Conservation (phyloP, 2,888 invertebrate genomes). For the Oegoconia quadripuncta region DNA sequence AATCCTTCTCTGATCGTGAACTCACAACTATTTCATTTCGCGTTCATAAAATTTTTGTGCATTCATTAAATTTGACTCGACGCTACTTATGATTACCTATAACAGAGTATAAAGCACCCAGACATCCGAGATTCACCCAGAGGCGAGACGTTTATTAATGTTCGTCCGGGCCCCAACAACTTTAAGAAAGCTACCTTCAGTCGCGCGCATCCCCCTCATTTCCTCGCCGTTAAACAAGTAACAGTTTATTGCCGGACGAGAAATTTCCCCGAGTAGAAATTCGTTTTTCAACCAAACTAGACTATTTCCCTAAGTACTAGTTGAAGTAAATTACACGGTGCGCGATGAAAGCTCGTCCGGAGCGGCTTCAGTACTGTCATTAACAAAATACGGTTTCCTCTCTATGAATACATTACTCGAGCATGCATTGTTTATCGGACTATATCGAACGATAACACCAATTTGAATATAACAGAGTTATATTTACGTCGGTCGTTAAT, state of each 20-base stretch:
- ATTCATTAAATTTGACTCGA: no score
- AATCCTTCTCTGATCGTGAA: no score
- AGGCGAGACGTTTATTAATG: no score
- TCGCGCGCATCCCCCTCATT: constrained; percentile 41
- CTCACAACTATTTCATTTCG: no score
- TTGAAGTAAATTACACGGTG: constrained; percentile 46
- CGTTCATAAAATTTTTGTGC: no score
- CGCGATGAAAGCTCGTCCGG: constrained; percentile 38
- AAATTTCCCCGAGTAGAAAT: constrained; percentile 46
- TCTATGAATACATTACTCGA: constrained; percentile 32
- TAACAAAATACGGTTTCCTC: constrained; percentile 43
- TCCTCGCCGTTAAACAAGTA: constrained; percentile 57
- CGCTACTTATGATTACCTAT: no score
- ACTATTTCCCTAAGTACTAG: constrained; percentile 48
- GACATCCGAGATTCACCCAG: no score
- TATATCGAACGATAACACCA: constrained; percentile 30
- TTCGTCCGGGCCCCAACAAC: no score
- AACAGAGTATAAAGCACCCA: no score
- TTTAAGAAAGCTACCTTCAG: constrained; percentile 54
- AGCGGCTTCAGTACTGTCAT: constrained; percentile 45
- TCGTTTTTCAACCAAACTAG: constrained; percentile 48
- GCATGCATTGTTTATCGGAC: constrained; percentile 33
- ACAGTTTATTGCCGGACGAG: constrained; percentile 55
- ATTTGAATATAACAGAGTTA: constrained; percentile 28
- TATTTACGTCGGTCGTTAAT: constrained; percentile 41